Percentiles rank a stretch among this genome's conserved stretches.
phyloP scores from a whole-genome alignment of 2,888 invertebrate genomes.

The Cheilosia grossa region DNA sequence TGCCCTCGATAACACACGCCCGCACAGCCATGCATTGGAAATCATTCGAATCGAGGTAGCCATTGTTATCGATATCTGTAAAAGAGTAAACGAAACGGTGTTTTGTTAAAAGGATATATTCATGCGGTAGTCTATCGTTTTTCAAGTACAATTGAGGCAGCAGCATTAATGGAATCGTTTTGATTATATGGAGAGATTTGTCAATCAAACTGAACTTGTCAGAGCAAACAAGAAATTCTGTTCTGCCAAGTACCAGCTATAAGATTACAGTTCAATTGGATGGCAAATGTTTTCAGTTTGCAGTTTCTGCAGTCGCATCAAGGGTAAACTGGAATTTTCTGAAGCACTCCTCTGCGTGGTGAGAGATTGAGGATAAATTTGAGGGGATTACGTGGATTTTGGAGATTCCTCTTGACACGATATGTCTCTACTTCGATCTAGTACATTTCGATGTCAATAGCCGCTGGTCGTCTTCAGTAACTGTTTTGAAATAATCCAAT shows the following conservation, averaged over 20 bases:
- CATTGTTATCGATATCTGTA: constrained; percentile 93
- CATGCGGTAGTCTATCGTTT: background rate
- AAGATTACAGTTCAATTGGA: background rate
- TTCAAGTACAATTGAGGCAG: background rate
- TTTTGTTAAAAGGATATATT: constrained; percentile 20
- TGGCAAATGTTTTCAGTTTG: background rate
- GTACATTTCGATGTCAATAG: no score
- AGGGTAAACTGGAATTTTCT: background rate
- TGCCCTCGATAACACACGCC: constrained; percentile 92
- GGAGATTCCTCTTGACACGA: no score
- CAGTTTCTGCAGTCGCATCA: background rate
- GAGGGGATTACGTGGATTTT: no score
- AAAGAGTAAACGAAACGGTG: constrained; percentile 66
- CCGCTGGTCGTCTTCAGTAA: no score
- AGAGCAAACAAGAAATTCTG: background rate
- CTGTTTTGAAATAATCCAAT: no score
- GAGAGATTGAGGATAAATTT: no score
- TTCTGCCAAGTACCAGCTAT: background rate
- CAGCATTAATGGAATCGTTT: background rate
- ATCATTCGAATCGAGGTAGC: constrained; percentile 91
- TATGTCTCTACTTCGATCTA: no score
- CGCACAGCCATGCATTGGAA: constrained; percentile 92
- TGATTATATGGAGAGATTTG: background rate
- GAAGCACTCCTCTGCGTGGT: background rate
- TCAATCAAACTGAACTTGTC: background rate